These are phyloP conservation scores for Xerus inauris DNA, from an alignment of 2,113 vertebrate genomes.

Conservation along the genomic window DNA sequence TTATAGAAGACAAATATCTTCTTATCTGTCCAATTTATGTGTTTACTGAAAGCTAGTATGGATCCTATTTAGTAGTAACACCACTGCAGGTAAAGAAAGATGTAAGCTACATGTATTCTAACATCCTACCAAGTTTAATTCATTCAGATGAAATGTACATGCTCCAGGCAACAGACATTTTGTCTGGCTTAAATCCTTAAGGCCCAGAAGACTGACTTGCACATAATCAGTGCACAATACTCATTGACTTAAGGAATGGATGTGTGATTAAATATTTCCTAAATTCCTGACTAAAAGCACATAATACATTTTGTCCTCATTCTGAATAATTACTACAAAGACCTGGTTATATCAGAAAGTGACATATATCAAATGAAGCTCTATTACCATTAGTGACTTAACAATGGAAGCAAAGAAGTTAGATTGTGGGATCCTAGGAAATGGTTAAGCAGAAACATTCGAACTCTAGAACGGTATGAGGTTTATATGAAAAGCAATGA, in stretches of 20 bases:
- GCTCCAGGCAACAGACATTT: neutral
- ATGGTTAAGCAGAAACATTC: neutral
- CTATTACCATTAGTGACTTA: neutral
- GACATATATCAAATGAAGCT: neutral
- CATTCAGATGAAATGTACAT: neutral
- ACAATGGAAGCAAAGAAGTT: neutral
- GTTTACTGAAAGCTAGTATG: neutral
- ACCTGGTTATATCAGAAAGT: neutral
- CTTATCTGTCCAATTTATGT: neutral
- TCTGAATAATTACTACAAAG: conserved; percentile 32
- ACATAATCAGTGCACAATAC: neutral
- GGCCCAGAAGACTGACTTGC: neutral
- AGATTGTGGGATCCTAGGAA: neutral
- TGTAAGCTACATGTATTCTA: neutral
- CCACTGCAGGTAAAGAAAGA: neutral
- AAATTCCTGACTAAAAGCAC: neutral
- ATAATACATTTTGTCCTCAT: neutral
- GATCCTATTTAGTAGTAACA: neutral
- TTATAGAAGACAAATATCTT: conserved; percentile 1
- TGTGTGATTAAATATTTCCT: conserved; percentile 11
- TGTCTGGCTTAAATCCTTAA: neutral
- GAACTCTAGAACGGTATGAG: neutral
- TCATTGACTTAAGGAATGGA: neutral
- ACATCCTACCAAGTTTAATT: neutral
- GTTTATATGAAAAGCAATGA: neutral